These are phyloP conservation scores for Larimichthys crocea DNA, from an alignment of 2,113 vertebrate genomes.

Conservation along the genomic window DNA sequence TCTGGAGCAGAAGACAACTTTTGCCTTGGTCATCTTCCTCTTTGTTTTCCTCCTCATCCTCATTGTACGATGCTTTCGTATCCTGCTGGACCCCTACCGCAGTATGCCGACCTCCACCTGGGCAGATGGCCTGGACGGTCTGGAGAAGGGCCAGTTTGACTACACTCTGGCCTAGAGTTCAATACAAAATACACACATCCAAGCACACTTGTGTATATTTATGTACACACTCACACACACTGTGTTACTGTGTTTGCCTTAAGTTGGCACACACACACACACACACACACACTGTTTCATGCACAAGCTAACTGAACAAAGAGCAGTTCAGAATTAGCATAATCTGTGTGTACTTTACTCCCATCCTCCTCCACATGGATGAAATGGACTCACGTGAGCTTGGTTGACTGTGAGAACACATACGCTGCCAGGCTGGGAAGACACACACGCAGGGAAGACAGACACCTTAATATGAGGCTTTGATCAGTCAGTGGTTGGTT, in stretches of 20 bases:
- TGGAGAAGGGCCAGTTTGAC: slow-evolving; percentile 91
- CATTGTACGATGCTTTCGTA: slow-evolving; percentile 87
- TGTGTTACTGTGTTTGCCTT: not conserved
- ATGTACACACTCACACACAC: not conserved
- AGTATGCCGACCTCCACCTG: slow-evolving; percentile 90
- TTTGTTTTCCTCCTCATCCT: slow-evolving; percentile 90
- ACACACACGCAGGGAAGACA: not conserved
- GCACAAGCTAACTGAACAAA: slow-evolving; percentile 12
- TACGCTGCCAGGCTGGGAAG: not conserved
- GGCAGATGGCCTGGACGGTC: slow-evolving; percentile 87
- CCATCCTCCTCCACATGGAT: not conserved
- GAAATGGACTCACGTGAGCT: not conserved
- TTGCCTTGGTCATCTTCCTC: slow-evolving; percentile 88
- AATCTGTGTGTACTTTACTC: not conserved
- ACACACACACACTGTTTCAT: not conserved
- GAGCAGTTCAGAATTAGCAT: not conserved
- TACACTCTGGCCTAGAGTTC: slow-evolving; percentile 51
- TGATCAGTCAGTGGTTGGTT: not conserved
- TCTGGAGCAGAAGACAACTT: slow-evolving; percentile 89
- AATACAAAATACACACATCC: slow-evolving; percentile 14
- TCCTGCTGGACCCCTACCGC: slow-evolving; percentile 87
- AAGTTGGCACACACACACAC: not conserved
- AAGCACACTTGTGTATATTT: not conserved
- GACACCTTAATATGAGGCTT: not conserved
- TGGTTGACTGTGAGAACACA: not conserved